These are phyloP conservation scores for Calephelis virginiensis DNA, from an alignment of 1,140 invertebrate species.

Conservation along the genomic window DNA sequence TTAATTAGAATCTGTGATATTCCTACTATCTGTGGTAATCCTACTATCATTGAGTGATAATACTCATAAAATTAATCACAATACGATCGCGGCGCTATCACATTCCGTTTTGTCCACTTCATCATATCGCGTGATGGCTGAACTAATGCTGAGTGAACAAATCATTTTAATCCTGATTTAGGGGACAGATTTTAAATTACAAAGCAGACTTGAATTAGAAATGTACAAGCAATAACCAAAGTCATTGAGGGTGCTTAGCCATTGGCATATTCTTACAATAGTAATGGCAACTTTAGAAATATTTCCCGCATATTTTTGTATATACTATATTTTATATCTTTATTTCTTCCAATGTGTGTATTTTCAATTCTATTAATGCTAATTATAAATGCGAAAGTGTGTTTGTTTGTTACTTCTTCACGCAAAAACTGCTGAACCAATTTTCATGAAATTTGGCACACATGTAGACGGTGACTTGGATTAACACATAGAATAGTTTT, in stretches of 20 bases:
- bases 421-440: no score
- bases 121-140: slow-evolving; percentile 43
- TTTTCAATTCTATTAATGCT: no score
- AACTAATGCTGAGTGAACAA: slow-evolving; percentile 40
- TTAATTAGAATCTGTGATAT: background rate
- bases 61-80: slow-evolving; percentile 19
- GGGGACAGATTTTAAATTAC: slow-evolving; percentile 22
- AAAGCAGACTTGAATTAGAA: slow-evolving; percentile 15
- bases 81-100: slow-evolving; percentile 27
- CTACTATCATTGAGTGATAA: slow-evolving; percentile 2
- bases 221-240: background rate
- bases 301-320: no score
- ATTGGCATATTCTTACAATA: background rate
- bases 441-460: no score
- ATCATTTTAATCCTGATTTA: slow-evolving; percentile 43
- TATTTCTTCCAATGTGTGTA: no score
- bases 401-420: no score
- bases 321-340: no score
- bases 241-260: background rate
- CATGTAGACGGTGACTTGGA: no score
- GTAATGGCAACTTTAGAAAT: no score
- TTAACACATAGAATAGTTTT: no score
- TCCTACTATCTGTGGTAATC: background rate
- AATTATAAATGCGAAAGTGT: no score
- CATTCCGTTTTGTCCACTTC: slow-evolving; percentile 33